Evolutionary conservation across 2,113 vertebrate species (phyloP).

Genomic region (Gopherus evgoodei): DNA sequence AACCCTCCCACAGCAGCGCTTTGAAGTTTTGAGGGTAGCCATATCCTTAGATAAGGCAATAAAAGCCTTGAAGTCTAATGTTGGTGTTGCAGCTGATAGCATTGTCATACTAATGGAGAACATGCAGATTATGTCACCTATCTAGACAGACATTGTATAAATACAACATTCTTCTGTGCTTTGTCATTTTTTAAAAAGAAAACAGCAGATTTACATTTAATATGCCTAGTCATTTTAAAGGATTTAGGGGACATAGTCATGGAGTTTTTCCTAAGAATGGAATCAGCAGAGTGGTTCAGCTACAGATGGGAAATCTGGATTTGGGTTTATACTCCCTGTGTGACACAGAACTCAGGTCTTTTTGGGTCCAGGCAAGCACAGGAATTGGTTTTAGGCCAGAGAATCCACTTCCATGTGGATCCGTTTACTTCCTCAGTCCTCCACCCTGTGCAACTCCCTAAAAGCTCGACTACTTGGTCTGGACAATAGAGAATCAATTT

Average conservation of each 20-base stretch:
- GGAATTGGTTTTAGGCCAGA: not conserved
- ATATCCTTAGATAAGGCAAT: not conserved
- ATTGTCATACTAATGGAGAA: not conserved
- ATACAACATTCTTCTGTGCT: not conserved
- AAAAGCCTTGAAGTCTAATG: fast-evolving
- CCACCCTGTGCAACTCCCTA: not conserved
- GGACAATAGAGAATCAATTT: not conserved
- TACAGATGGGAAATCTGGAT: not conserved
- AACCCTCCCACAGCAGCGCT: no score
- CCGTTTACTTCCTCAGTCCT: fast-evolving
- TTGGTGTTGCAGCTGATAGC: not conserved
- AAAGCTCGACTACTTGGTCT: not conserved
- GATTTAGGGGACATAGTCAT: not conserved
- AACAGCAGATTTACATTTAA: not conserved
- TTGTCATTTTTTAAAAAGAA: not conserved
- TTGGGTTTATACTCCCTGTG: fast-evolving
- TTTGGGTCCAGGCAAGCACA: not conserved
- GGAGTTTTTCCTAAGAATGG: not conserved
- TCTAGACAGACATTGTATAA: fast-evolving
- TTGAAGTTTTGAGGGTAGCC: no score
- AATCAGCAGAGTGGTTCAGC: not conserved
- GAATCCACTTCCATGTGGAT: not conserved
- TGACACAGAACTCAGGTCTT: not conserved
- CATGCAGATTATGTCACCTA: fast-evolving
- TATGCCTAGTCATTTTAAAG: not conserved